phyloP scores from a whole-genome alignment of 2,888 invertebrate species.

The Kryphioiulus occultus region DNA sequence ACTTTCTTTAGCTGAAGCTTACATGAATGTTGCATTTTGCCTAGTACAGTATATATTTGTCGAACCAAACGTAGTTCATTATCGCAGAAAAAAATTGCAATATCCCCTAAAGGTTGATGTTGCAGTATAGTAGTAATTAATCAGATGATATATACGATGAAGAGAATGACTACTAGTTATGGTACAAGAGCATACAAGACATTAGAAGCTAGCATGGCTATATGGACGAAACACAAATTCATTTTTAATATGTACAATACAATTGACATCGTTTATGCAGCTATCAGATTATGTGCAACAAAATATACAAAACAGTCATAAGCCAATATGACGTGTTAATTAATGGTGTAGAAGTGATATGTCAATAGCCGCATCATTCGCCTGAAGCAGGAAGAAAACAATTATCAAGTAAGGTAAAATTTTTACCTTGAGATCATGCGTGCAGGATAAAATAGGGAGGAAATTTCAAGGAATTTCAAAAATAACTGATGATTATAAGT shows the following conservation, averaged over 20 bases:
- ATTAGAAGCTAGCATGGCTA: conserved; percentile 13
- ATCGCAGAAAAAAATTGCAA: neutral
- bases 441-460: neutral
- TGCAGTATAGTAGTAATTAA: neutral
- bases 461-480: neutral
- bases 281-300: conserved; percentile 44
- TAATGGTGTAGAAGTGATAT: conserved; percentile 17
- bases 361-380: conserved; percentile 32
- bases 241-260: conserved; percentile 37
- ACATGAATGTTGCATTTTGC: neutral
- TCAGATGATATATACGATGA: neutral
- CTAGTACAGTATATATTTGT: neutral
- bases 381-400: conserved; percentile 14
- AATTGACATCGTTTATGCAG: conserved; percentile 45
- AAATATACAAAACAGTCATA: conserved; percentile 39
- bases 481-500: neutral
- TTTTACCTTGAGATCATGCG: conserved; percentile 32
- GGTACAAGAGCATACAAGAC: neutral
- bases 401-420: neutral
- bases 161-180: neutral
- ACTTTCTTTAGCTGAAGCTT: no score
- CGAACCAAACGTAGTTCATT: neutral
- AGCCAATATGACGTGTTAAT: conserved; percentile 22
- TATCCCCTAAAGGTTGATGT: neutral
- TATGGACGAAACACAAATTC: conserved; percentile 36